Conservation (phyloP, 2,113 vertebrate species). For the Larimichthys crocea region DNA sequence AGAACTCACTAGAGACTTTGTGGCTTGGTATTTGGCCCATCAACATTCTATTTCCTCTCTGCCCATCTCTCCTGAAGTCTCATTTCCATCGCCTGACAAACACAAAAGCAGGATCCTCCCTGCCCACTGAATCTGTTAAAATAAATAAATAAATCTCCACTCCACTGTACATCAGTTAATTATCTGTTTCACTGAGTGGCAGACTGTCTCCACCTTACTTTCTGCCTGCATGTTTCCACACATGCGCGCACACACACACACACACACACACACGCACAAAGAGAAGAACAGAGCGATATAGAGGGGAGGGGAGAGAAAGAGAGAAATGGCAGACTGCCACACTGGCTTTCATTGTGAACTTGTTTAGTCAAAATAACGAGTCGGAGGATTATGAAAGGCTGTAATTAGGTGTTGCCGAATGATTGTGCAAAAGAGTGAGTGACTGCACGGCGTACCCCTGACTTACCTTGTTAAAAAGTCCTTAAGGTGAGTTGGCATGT, state of each 20-base stretch:
- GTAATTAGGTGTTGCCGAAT: slow-evolving; percentile 79
- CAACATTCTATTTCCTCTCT: slow-evolving; percentile 72
- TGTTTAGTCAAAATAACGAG: slow-evolving; percentile 81
- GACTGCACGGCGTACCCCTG: slow-evolving; percentile 59
- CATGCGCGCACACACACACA: slow-evolving; percentile 22
- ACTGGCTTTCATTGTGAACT: slow-evolving; percentile 63
- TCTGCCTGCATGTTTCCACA: slow-evolving; percentile 46
- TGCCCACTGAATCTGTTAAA: slow-evolving; percentile 62
- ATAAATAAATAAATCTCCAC: slow-evolving; percentile 68
- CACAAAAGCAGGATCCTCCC: slow-evolving; percentile 58
- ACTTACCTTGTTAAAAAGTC: slow-evolving; percentile 79
- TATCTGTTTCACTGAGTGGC: slow-evolving; percentile 81
- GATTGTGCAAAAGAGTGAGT: slow-evolving; percentile 58
- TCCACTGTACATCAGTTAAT: slow-evolving; percentile 73
- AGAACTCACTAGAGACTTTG: slow-evolving; percentile 63
- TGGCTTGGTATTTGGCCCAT: slow-evolving; percentile 76
- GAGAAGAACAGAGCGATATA: not conserved
- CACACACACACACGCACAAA: slow-evolving; percentile 15
- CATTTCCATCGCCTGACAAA: slow-evolving; percentile 78
- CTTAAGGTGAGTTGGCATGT: slow-evolving; percentile 80
- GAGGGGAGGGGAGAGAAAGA: not conserved
- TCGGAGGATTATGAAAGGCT: slow-evolving; percentile 76
- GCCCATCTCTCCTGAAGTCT: slow-evolving; percentile 72
- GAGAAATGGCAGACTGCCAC: slow-evolving; percentile 73
- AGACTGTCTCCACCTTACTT: slow-evolving; percentile 68